These are phyloP conservation scores for Anoura caudifer DNA, from an alignment of 2,113 vertebrate genomes.

Conservation along the genomic window DNA sequence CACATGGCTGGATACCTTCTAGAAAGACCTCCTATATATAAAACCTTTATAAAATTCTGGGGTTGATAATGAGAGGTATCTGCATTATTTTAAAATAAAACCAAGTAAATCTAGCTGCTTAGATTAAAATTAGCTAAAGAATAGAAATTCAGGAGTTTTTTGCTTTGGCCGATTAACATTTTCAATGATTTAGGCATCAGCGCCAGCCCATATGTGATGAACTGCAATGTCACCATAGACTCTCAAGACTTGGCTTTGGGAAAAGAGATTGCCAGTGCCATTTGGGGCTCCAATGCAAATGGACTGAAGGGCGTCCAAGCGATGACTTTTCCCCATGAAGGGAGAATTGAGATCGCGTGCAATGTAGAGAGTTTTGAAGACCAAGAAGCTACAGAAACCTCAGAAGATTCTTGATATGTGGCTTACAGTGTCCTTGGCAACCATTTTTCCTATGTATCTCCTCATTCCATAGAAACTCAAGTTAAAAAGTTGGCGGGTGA, in stretches of 20 bases:
- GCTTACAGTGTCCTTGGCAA: constrained; percentile 71
- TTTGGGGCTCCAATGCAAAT: constrained; percentile 73
- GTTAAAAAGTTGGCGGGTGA: constrained; percentile 76
- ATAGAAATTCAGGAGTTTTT: not conserved
- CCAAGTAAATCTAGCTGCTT: not conserved
- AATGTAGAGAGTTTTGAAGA: constrained; percentile 81
- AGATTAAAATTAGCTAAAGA: not conserved
- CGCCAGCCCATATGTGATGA: constrained; percentile 82
- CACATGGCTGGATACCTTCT: too few relatives aligned
- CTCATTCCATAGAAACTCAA: constrained; percentile 72
- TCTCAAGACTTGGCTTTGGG: constrained; percentile 78
- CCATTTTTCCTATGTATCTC: constrained; percentile 75
- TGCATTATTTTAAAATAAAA: not conserved
- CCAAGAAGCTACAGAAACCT: constrained; percentile 33
- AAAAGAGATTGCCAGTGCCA: constrained; percentile 71
- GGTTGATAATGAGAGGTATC: not conserved
- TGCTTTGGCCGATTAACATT: not conserved
- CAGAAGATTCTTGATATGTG: constrained; percentile 36
- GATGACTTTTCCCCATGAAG: constrained; percentile 80
- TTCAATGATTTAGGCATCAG: constrained; percentile 78
- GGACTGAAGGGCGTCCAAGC: constrained; percentile 83
- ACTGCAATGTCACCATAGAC: constrained; percentile 84
- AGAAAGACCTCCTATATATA: too few relatives aligned
- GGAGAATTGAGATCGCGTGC: constrained; percentile 82
- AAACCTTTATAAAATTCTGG: not conserved